phyloP scores from a whole-genome alignment of 1,140 invertebrate genomes.

The Dinothrombium tinctorium region DNA sequence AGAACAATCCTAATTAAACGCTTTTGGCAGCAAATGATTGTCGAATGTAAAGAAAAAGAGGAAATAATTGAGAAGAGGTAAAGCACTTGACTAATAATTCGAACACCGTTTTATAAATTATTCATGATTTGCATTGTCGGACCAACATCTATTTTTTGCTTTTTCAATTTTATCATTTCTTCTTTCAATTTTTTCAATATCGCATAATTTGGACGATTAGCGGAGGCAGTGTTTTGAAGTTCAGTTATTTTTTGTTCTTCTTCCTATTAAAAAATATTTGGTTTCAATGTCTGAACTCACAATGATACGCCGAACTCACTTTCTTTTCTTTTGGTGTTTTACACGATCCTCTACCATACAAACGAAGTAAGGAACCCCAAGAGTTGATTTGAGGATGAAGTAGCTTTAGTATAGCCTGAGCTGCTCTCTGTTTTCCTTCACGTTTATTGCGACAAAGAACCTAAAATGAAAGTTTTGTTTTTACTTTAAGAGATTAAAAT shows the following conservation, averaged over 20 bases:
- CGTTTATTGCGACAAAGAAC: conserved; percentile 71
- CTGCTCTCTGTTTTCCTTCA: conserved; percentile 86
- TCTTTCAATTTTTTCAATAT: conserved; percentile 66
- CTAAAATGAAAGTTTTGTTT: conserved; percentile 9
- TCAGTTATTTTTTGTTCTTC: conserved; percentile 54
- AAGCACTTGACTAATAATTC: too few species aligned
- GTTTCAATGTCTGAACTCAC: neutral
- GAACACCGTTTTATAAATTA: too few species aligned
- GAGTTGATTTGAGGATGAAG: conserved; percentile 74
- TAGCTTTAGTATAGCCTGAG: conserved; percentile 69
- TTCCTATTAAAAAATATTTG: conserved; percentile 23
- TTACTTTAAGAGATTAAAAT: neutral
- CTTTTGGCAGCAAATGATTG: too few species aligned
- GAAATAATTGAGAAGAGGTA: too few species aligned
- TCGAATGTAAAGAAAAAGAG: too few species aligned
- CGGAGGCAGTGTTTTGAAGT: conserved; percentile 61
- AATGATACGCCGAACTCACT: conserved; percentile 12
- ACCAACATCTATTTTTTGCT: too few species aligned
- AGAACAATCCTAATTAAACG: too few species aligned
- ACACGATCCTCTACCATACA: conserved; percentile 77
- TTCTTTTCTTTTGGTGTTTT: conserved; percentile 85
- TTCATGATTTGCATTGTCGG: too few species aligned
- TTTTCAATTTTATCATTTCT: conserved; percentile 56
- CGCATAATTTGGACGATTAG: conserved; percentile 76
- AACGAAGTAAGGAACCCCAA: conserved; percentile 75